Conservation (phyloP, 2,797 vertebrate genomes). For the Danio tinwini region DNA sequence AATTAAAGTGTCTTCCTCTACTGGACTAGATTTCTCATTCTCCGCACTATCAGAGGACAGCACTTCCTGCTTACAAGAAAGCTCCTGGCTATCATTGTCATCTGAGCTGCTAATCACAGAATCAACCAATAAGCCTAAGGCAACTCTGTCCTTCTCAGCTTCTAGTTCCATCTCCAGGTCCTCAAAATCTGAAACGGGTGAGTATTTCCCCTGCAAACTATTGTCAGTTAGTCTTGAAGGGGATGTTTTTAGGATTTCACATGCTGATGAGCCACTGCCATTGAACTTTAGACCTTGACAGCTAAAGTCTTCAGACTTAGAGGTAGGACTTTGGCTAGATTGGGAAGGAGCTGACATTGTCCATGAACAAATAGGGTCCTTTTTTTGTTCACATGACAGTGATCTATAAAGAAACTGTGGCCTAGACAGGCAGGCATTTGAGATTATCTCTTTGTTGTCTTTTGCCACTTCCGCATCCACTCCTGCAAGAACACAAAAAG, state of each 20-base stretch:
- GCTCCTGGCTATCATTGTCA: conserved; percentile 26
- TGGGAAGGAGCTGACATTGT: conserved; percentile 27
- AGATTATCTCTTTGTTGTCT: conserved; percentile 38
- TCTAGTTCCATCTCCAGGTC: conserved; percentile 59
- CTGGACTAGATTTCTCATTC: background rate
- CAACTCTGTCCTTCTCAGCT: conserved; percentile 41
- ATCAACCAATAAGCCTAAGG: conserved; percentile 39
- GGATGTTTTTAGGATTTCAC: background rate
- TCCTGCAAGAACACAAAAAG: conserved; percentile 41
- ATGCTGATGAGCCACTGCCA: background rate
- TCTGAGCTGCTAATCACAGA: conserved; percentile 40
- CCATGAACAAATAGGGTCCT: conserved; percentile 40
- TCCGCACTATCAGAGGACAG: conserved; percentile 1
- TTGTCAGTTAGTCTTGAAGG: conserved; percentile 11
- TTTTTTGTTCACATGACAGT: conserved; percentile 38
- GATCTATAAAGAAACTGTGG: conserved; percentile 28
- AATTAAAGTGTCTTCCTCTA: background rate
- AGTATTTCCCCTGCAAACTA: conserved; percentile 46
- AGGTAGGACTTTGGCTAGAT: conserved; percentile 18
- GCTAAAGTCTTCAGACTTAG: background rate
- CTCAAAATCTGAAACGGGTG: conserved; percentile 57
- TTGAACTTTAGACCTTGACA: background rate
- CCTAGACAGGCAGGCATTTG: conserved; percentile 41
- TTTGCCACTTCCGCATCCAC: conserved; percentile 27
- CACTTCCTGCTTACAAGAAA: background rate